phyloP scores from a whole-genome alignment of 1,140 invertebrate species.

The Philopotamus ludificatus region DNA sequence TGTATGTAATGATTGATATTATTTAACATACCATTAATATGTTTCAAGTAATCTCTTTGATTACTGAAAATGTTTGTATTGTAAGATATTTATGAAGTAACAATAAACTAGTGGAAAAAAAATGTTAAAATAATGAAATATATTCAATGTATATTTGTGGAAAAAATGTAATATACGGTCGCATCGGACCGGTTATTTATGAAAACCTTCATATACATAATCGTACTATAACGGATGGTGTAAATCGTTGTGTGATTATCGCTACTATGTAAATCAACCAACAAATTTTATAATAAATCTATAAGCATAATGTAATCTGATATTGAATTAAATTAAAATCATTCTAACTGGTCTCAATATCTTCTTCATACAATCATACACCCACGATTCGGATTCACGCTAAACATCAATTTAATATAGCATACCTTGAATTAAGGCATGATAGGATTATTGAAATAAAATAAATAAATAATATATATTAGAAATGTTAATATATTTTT shows the following conservation, averaged over 20 bases:
- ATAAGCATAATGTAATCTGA: constrained; percentile 10
- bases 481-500: too few species aligned
- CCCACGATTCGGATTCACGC: too few species aligned
- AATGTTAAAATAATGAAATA: constrained; percentile 5
- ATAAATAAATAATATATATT: too few species aligned
- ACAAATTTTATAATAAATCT: constrained; percentile 9
- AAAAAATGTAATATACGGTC: constrained; percentile 10
- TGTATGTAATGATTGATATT: neutral
- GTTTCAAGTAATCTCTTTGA: neutral
- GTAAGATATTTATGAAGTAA: neutral
- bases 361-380: neutral
- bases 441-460: too few species aligned
- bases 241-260: too few species aligned
- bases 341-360: neutral
- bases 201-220: too few species aligned
- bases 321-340: constrained; percentile 12
- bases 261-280: too few species aligned
- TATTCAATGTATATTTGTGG: constrained; percentile 20
- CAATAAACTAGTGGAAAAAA: constrained; percentile 10
- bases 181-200: constrained; percentile 5
- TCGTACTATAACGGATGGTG: too few species aligned
- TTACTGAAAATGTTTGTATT: neutral
- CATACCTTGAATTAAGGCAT: too few species aligned
- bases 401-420: too few species aligned
- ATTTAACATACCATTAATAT: neutral